A percentile compares a stretch with the other conserved stretches of the same genome.
These are phyloP conservation scores for Rutilus rutilus DNA, from an alignment of 2,113 vertebrate genomes.

Conservation along the genomic window DNA sequence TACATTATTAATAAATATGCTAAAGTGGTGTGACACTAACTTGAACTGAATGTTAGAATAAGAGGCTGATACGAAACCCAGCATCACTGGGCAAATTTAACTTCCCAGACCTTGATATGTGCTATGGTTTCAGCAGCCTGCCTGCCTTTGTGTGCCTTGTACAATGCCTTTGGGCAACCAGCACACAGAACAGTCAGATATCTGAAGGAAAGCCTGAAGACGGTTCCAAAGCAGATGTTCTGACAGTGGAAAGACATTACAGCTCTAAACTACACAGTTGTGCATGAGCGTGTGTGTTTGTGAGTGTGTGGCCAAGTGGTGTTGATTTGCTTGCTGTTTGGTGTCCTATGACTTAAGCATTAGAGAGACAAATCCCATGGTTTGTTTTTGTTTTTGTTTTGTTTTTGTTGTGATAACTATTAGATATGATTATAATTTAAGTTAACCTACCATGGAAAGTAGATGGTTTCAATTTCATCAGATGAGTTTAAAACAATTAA, in stretches of 20 bases:
- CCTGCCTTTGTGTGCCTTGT: background rate
- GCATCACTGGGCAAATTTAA: background rate
- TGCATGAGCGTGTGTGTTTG: background rate
- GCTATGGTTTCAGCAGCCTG: background rate
- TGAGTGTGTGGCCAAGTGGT: background rate
- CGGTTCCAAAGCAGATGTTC: constrained; percentile 10
- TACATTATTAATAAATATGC: background rate
- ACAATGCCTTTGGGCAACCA: background rate
- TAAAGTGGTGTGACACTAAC: background rate
- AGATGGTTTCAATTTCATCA: background rate
- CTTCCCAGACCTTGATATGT: background rate
- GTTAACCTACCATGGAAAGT: background rate
- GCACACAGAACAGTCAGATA: constrained; percentile 1
- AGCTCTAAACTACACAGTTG: background rate
- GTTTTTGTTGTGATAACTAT: background rate
- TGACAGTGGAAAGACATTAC: constrained; percentile 10
- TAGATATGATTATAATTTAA: background rate
- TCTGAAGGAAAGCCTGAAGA: constrained; percentile 19
- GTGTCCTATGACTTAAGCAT: background rate
- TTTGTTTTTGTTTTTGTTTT: background rate
- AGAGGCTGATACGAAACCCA: background rate
- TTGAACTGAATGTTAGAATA: background rate
- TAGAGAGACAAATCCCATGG: background rate
- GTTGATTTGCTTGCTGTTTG: background rate
- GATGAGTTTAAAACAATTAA: background rate